phyloP scores from a whole-genome alignment of 2,797 vertebrate genomes.

The Antrozous pallidus region DNA sequence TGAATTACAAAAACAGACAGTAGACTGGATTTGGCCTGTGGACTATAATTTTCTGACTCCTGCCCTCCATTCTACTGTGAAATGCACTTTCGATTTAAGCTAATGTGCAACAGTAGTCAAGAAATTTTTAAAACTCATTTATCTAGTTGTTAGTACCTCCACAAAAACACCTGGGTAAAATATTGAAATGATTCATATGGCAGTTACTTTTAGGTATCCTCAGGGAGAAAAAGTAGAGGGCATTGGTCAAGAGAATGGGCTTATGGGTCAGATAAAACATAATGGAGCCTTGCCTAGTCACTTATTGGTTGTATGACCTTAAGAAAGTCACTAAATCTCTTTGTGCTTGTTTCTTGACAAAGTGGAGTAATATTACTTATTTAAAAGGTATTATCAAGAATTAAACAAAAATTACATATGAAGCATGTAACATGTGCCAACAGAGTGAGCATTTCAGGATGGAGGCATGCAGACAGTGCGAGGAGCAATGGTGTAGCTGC shows the following conservation, averaged over 20 bases:
- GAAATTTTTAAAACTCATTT: neutral
- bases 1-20: neutral
- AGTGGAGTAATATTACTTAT: neutral
- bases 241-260: neutral
- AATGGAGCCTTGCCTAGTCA: neutral
- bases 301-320: neutral
- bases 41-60: neutral
- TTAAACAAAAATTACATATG: neutral
- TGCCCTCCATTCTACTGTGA: neutral
- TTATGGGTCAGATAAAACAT: neutral
- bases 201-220: neutral
- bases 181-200: neutral
- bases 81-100: neutral
- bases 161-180: neutral
- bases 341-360: neutral
- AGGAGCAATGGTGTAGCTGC: neutral
- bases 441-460: neutral
- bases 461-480: neutral
- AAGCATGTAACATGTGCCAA: neutral
- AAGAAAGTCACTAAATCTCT: neutral
- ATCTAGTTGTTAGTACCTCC: neutral
- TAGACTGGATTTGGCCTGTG: neutral
- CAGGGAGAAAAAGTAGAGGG: neutral
- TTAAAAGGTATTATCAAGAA: neutral
- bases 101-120: neutral